These are phyloP conservation scores for Psittacula cyanocephala DNA, from an alignment of 2,113 vertebrate genomes.

Conservation along the genomic window DNA sequence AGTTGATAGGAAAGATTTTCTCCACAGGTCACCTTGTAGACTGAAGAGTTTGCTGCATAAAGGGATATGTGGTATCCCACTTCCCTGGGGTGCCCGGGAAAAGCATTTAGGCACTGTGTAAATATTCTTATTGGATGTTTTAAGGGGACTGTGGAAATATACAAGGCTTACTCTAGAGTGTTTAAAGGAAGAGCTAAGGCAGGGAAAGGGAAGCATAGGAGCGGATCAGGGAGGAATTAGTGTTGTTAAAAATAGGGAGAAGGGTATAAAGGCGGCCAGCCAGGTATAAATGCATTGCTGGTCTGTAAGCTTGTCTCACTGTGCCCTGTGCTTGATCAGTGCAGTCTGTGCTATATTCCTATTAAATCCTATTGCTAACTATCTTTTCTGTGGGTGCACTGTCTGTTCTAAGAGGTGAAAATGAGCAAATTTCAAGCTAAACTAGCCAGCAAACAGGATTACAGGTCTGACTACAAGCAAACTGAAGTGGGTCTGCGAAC, in stretches of 20 bases:
- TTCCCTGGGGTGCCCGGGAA: background rate
- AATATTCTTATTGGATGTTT: background rate
- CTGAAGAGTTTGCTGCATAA: background rate
- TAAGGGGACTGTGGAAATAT: background rate
- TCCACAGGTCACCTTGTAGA: background rate
- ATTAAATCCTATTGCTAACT: background rate
- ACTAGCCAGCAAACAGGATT: background rate
- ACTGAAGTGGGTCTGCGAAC: background rate
- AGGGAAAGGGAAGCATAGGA: background rate
- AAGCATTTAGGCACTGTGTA: background rate
- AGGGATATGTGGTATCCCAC: background rate
- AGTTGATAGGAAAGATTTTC: background rate
- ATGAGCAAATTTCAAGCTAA: background rate
- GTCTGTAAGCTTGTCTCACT: fast-evolving
- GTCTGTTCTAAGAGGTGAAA: background rate
- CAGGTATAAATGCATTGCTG: background rate
- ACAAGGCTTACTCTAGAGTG: background rate
- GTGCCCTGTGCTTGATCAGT: background rate
- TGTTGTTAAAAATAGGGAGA: background rate
- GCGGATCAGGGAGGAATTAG: background rate
- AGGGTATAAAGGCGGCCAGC: background rate
- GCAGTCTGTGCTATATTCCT: background rate
- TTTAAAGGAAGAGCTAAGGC: background rate
- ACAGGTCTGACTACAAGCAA: background rate
- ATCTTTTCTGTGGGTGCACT: background rate